Conservation (phyloP, 2,888 invertebrate genomes). For the Artemia sp. region DNA sequence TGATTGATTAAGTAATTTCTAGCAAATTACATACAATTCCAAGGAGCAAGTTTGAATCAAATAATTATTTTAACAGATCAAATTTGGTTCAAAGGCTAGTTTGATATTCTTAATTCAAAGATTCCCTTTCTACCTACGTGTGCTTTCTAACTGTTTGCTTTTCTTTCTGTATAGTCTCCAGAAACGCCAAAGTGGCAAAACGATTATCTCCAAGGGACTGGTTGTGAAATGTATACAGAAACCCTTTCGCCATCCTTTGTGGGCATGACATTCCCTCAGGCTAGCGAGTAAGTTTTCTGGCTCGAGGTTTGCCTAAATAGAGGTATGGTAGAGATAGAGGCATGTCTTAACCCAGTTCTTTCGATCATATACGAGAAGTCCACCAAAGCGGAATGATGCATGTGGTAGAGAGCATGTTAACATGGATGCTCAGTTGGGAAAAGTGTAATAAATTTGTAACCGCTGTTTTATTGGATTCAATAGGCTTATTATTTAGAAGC, state of each 20-base stretch:
- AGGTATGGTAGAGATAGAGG: not conserved
- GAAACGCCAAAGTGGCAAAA: constrained; percentile 99
- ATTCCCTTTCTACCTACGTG: constrained; percentile 2
- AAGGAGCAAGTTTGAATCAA: too few species aligned
- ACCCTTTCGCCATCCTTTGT: constrained; percentile 97
- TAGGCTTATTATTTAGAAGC: too few species aligned
- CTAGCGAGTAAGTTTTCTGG: constrained; percentile 86
- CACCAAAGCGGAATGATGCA: too few species aligned
- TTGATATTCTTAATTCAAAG: not conserved
- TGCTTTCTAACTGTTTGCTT: constrained; percentile 12
- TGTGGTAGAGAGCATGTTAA: too few species aligned
- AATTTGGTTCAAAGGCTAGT: too few species aligned
- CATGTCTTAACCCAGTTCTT: not conserved
- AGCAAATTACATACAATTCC: too few species aligned
- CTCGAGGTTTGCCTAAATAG: not conserved
- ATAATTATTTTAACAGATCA: too few species aligned
- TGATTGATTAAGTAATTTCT: too few species aligned
- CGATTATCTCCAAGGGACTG: constrained; percentile 99
- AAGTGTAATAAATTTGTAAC: too few species aligned
- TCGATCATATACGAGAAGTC: too few species aligned
- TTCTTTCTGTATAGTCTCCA: constrained; percentile 56
- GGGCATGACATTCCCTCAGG: constrained; percentile 98
- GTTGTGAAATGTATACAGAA: constrained; percentile 99
- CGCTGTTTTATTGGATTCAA: too few species aligned
- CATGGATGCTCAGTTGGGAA: too few species aligned